A percentile compares a stretch with the other conserved stretches of the same genome.
These are phyloP conservation scores for Musca domestica DNA, from an alignment of 1,140 invertebrate genomes.

Conservation along the genomic window DNA sequence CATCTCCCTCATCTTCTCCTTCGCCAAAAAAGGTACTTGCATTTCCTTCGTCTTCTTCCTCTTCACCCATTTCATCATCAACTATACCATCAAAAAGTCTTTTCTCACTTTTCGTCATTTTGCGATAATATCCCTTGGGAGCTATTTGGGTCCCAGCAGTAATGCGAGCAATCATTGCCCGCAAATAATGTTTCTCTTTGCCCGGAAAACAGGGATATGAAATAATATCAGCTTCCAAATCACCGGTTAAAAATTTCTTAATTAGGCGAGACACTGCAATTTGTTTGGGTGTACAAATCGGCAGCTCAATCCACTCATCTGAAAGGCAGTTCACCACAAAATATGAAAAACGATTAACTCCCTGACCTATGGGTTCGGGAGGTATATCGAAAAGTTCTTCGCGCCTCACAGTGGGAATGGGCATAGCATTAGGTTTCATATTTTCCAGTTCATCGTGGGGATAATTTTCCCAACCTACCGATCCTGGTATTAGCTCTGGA, in stretches of 20 bases:
- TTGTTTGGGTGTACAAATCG: conserved; percentile 69
- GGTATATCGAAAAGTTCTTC: conserved; percentile 58
- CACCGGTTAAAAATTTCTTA: conserved; percentile 68
- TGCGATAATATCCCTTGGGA: conserved; percentile 70
- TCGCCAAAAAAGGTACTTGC: conserved; percentile 36
- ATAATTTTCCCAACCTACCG: conserved; percentile 42
- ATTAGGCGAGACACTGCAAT: conserved; percentile 66
- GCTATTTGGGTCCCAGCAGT: conserved; percentile 77
- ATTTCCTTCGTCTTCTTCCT: conserved; percentile 44
- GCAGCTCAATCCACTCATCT: conserved; percentile 70
- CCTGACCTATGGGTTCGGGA: conserved; percentile 63
- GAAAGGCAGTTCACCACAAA: conserved; percentile 69
- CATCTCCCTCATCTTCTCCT: conserved; percentile 31
- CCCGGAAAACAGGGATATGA: conserved; percentile 76
- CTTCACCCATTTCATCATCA: conserved; percentile 41
- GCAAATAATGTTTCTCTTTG: conserved; percentile 77
- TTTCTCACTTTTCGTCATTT: conserved; percentile 56
- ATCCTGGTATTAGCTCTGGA: conserved; percentile 44
- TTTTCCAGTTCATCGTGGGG: conserved; percentile 45
- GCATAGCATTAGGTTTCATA: conserved; percentile 45
- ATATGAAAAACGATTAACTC: conserved; percentile 66
- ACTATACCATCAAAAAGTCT: conserved; percentile 39
- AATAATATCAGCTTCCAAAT: conserved; percentile 64
- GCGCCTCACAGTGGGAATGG: conserved; percentile 57
- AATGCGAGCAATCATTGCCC: conserved; percentile 81